phyloP scores from a whole-genome alignment of 2,888 invertebrate genomes.

The Drosophila nr. perissopoda region DNA sequence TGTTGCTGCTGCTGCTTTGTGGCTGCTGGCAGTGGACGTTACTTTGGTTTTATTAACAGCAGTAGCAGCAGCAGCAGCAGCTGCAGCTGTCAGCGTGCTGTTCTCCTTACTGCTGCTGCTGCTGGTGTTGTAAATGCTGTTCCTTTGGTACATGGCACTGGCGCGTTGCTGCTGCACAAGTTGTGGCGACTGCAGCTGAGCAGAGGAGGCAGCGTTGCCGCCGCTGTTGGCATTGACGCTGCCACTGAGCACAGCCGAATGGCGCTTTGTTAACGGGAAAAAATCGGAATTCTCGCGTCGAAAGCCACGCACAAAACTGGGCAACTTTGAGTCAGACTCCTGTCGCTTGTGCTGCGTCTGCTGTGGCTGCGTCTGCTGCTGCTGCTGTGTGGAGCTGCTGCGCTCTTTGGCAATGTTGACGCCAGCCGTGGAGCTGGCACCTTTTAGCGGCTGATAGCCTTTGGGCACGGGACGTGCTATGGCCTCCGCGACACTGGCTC shows the following conservation, averaged over 20 bases:
- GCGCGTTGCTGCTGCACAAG: constrained; percentile 87
- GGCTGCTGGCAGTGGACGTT: constrained; percentile 46
- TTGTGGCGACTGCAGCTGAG: constrained; percentile 80
- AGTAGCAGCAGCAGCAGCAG: constrained; percentile 15
- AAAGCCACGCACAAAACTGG: constrained; percentile 91
- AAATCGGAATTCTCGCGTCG: constrained; percentile 94
- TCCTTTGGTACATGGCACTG: constrained; percentile 90
- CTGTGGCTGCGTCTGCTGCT: constrained; percentile 21
- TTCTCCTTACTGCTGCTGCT: constrained; percentile 52
- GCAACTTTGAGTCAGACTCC: constrained; percentile 90
- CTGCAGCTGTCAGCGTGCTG: constrained; percentile 19
- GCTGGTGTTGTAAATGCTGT: constrained; percentile 85
- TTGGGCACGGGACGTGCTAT: constrained; percentile 77
- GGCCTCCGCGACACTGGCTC: constrained; percentile 82
- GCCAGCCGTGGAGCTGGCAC: constrained; percentile 40
- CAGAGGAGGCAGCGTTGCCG: constrained; percentile 38
- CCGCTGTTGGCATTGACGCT: constrained; percentile 53
- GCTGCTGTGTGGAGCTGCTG: constrained; percentile 30
- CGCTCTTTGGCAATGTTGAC: constrained; percentile 73
- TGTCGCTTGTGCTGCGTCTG: constrained; percentile 87
- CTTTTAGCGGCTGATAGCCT: constrained; percentile 75
- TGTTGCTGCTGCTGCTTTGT: constrained; percentile 53
- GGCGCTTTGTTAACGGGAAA: constrained; percentile 91
- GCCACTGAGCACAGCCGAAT: constrained; percentile 89
- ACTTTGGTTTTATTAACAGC: constrained; percentile 41